Base-by-base conservation (phyloP, 2,888 invertebrate genomes). In the Adelognathus sp. region DNA sequence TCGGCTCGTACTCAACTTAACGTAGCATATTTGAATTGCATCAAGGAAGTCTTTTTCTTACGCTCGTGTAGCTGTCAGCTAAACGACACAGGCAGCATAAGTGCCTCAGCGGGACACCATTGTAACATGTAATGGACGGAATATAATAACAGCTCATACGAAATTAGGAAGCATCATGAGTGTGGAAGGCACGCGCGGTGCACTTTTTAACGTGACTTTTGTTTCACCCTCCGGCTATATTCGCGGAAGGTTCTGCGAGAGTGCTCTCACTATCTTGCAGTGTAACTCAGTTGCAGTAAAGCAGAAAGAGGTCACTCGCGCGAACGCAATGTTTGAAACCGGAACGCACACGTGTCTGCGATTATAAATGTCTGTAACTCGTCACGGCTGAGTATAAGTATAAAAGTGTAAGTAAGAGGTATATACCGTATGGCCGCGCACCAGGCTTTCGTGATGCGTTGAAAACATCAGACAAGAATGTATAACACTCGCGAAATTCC, bases 241-340 rank as follows among this genome's bases (percentile, higher is more conserved):
- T 61, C 60, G 52, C 60, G 60, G 60, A 67, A 74, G 61, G 44
- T 56, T 61, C 44, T 21, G 44, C 67, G 61, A 69, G 69, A 61
- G 75, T 63, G 54, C 61, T 75, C 75, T 69, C 75, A 11, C 46
- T 24, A 24, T 69, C 56, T 36, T 18, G 44, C 54, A 29, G 50
- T 50, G 9, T 39, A 58, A 31, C 46, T 46, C 39, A 33, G 66
- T 77, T 11, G 67, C 64, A 64, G 50, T 9, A 33, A 4, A 36
- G 36, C 21, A 56, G 60, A 77, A 77, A 46, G 77, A 77, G 77
- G 77, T 73, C 77, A 73, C 52, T 66, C 71, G 52, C 31, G 60
- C 71, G 54, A 76, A 58, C 50, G 46, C 71, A 67, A 63, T 36
- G 77, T 67, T 63, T 7, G 69, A 77, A 77, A 77, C 71, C 76